Evolutionary conservation across 2,888 invertebrate genomes (phyloP).

Genomic region (Andricus quercusramuli): DNA sequence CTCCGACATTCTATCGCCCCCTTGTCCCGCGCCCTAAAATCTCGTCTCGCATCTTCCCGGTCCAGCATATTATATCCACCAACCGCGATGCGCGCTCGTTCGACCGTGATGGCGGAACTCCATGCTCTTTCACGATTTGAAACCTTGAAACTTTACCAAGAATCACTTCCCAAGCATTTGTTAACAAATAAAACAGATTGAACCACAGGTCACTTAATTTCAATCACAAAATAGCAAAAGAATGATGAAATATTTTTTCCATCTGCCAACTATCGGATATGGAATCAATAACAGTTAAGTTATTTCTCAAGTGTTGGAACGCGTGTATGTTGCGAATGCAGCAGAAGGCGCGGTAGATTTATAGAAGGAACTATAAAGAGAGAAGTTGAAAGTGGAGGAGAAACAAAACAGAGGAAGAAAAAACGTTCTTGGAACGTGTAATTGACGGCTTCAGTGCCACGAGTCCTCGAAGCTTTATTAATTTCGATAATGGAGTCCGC

Average conservation of each 20-base stretch:
- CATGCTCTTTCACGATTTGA: slow-evolving; percentile 29
- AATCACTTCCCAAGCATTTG: background rate
- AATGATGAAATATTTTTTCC: background rate
- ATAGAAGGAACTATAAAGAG: slow-evolving; percentile 47
- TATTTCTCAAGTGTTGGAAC: background rate
- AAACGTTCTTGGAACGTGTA: slow-evolving; percentile 42
- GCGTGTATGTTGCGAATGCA: background rate
- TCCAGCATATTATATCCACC: slow-evolving; percentile 62
- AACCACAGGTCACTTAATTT: background rate
- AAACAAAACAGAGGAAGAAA: slow-evolving; percentile 47
- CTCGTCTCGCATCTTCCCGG: slow-evolving; percentile 59
- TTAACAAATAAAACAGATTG: background rate
- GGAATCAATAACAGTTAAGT: slow-evolving; percentile 17
- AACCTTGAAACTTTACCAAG: slow-evolving; percentile 14
- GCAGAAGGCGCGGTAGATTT: background rate
- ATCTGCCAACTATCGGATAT: background rate
- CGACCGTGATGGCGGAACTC: slow-evolving; percentile 73
- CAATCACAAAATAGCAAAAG: background rate
- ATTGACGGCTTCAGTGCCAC: slow-evolving; percentile 41
- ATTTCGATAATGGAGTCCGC: slow-evolving; percentile 61
- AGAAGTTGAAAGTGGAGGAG: slow-evolving; percentile 48
- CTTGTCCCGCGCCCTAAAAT: slow-evolving; percentile 48
- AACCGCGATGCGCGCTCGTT: slow-evolving; percentile 68
- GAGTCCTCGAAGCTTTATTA: slow-evolving; percentile 62
- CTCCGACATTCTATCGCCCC: slow-evolving; percentile 52